Conservation (phyloP, 1,140 invertebrate genomes). For the Zeugodacus cucurbitae region DNA sequence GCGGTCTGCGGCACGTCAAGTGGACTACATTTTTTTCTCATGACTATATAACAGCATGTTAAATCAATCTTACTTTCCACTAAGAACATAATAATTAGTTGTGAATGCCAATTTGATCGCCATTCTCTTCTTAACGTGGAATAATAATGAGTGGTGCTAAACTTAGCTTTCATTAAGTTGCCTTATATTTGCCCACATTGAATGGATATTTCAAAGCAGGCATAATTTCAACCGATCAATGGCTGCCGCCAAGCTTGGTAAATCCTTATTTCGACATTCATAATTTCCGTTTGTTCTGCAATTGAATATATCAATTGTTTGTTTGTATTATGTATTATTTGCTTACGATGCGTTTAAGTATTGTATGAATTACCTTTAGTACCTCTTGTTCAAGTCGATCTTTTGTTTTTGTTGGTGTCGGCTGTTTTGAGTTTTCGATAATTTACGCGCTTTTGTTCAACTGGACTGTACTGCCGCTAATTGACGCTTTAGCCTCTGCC, state of each 20-base stretch:
- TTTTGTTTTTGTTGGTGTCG: background rate
- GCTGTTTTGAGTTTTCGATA: background rate
- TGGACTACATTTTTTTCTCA: too few relatives aligned
- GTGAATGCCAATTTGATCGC: too few relatives aligned
- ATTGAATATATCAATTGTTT: background rate
- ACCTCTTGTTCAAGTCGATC: background rate
- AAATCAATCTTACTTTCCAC: too few relatives aligned
- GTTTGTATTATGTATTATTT: background rate
- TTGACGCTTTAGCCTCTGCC: background rate
- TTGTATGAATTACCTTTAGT: slow-evolving; percentile 8
- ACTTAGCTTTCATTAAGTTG: background rate
- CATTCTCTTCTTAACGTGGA: too few relatives aligned
- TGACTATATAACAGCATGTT: too few relatives aligned
- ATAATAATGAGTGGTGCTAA: too few relatives aligned
- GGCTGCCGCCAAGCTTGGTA: background rate
- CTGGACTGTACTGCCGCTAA: background rate
- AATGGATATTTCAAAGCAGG: background rate
- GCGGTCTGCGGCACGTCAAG: too few relatives aligned
- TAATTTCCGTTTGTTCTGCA: background rate
- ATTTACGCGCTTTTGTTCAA: background rate
- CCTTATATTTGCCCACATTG: background rate
- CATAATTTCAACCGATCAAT: background rate
- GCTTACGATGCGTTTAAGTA: background rate
- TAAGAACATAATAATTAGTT: too few relatives aligned
- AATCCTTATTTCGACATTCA: background rate